phyloP scores from a whole-genome alignment of 2,888 invertebrate genomes.

The Agriopis aurantiaria region DNA sequence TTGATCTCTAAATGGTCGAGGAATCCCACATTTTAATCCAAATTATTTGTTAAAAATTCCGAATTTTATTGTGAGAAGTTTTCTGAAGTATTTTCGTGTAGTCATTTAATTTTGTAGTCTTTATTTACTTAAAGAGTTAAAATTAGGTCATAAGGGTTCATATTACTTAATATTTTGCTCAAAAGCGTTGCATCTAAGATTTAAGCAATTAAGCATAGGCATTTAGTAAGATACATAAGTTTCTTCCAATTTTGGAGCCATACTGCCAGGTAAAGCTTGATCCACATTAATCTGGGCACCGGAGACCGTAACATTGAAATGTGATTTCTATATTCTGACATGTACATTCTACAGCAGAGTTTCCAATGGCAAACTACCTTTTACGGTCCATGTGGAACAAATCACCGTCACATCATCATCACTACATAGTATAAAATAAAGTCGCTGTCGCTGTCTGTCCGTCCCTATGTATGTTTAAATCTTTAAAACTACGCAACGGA shows the following conservation, averaged over 20 bases:
- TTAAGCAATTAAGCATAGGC: neutral
- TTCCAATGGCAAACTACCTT: neutral
- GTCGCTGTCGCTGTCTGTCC: too few relatives aligned
- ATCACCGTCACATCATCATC: neutral
- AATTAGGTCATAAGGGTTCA: conserved; percentile 22
- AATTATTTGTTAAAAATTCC: conserved; percentile 22
- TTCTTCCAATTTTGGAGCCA: neutral
- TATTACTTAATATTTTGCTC: conserved; percentile 49
- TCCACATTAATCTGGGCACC: neutral
- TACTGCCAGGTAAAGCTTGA: conserved; percentile 12
- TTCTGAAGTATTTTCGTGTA: conserved; percentile 1
- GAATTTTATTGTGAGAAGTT: conserved; percentile 16
- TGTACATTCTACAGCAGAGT: too few relatives aligned
- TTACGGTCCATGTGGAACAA: neutral
- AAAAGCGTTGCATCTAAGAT: conserved; percentile 46
- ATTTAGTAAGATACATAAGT: neutral
- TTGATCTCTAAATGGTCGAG: conserved; percentile 42
- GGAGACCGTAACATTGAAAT: neutral
- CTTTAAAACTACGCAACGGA: too few relatives aligned
- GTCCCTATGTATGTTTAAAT: too few relatives aligned
- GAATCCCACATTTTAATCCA: conserved; percentile 44
- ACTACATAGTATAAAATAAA: too few relatives aligned
- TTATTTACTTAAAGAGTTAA: conserved; percentile 21
- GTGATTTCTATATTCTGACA: neutral
- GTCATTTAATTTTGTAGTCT: conserved; percentile 5